Evolutionary conservation across 1,140 invertebrate genomes (phyloP), one percentile per base, ranked within the genome.

Genomic region (Stratiolaelaps scimitus): DNA sequence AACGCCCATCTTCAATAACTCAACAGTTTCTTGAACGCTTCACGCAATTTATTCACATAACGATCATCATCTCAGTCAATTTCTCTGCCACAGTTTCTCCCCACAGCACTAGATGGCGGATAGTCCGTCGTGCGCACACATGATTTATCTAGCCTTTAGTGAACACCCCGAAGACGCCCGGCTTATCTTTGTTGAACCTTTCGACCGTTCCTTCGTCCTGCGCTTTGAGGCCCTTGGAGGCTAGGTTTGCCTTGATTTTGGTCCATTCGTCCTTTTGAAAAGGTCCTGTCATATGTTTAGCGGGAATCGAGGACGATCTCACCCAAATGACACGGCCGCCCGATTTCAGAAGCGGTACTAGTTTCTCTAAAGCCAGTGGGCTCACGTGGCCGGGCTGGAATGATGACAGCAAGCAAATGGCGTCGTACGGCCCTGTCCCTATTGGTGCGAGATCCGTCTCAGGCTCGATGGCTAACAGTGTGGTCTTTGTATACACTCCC

Each of bases 331-430:
- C 26, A 2, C 23, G 34, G 17, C 53, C 53, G 17, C 20, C 15
- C 15, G 53, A 10, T 15, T n/a, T 60, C 17, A 60, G 53, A 10
- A n/a, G 23, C 17, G 53, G 15, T 2, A 34, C 5, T 60, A 60
- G 34, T 5, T 10, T 26, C 15, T 60, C 53, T 15, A 60, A 23
- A 23, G 26, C 26, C 53, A 34, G 26, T 5, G 53, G 53, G 26
- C 26, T 29, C 1, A 60, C 23, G 53, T 60, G 53, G 15, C 53
- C 53, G 1, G 53, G 53, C 53, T 26, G 17, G 26, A 60, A 60
- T 1, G 53, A 60, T 6, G 53, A 60, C 1, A 60, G 53, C 26
- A 60, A 15, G 26, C 53, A 60, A 60, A 60, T 34, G 6, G 34
- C 53, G 53, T 60, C 53, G 23, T 29, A 60, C 34, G 4, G 34